Evolutionary conservation across 2,888 invertebrate species (phyloP).

Genomic region (Eilema sororculum): DNA sequence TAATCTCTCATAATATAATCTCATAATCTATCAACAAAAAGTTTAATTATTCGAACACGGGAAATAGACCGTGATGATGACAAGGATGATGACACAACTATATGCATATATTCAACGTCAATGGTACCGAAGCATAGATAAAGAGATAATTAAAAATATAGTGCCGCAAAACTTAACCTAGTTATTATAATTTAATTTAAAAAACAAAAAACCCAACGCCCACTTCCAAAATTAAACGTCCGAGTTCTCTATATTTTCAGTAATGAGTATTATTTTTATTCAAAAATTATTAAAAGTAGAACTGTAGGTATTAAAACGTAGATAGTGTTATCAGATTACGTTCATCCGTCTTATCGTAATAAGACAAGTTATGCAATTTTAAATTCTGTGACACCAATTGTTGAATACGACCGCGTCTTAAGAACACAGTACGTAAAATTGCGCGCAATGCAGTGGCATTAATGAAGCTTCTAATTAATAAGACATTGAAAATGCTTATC

Average conservation of each 20-base stretch:
- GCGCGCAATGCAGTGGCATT: not conserved
- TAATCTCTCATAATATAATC: no score
- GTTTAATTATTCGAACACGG: no score
- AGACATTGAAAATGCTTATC: not conserved
- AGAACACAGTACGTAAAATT: not conserved
- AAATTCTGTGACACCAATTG: not conserved
- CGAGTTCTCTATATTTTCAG: not conserved
- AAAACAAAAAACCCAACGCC: no score
- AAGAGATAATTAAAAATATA: not conserved
- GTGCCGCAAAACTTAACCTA: no score
- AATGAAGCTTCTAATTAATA: not conserved
- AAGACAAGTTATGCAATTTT: conserved; percentile 1
- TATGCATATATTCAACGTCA: not conserved
- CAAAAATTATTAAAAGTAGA: not conserved
- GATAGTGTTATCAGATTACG: conserved; percentile 4
- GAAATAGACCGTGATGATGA: no score
- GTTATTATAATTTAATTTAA: no score
- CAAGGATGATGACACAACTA: not conserved
- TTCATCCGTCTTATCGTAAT: not conserved
- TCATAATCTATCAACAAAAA: no score
- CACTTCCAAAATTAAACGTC: not conserved
- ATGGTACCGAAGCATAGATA: not conserved
- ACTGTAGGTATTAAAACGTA: not conserved
- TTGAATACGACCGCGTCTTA: not conserved
- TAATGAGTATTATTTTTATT: not conserved